Evolutionary conservation across 2,888 invertebrate species (phyloP).

Genomic region (Aporophyla nigra): DNA sequence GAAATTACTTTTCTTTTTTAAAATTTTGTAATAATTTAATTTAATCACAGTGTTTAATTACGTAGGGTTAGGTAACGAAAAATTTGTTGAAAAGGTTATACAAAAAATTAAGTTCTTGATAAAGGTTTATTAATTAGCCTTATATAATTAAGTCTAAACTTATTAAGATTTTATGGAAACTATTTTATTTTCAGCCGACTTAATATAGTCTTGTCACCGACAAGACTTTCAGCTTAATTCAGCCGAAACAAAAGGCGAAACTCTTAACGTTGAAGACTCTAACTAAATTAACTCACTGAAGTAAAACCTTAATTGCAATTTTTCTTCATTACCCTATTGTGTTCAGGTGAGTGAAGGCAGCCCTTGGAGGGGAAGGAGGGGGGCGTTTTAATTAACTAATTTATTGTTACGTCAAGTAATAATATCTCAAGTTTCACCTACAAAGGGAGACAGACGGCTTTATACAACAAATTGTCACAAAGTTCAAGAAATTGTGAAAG

Average conservation of each 20-base stretch:
- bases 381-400: slow-evolving; percentile 63
- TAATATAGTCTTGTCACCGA: slow-evolving; percentile 1
- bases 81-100: not conserved
- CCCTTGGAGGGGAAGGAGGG: slow-evolving; percentile 26
- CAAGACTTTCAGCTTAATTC: slow-evolving; percentile 5
- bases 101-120: not conserved
- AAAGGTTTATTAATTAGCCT: not conserved
- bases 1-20: too few species aligned
- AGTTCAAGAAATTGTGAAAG: slow-evolving; percentile 43
- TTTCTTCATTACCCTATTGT: slow-evolving; percentile 66
- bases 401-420: slow-evolving; percentile 64
- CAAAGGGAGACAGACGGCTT: slow-evolving; percentile 53
- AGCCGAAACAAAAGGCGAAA: slow-evolving; percentile 32
- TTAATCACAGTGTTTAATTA: not conserved
- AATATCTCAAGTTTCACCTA: slow-evolving; percentile 57
- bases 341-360: slow-evolving; percentile 57
- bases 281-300: slow-evolving; percentile 51
- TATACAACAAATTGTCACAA: slow-evolving; percentile 62
- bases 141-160: not conserved
- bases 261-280: slow-evolving; percentile 24
- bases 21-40: too few species aligned
- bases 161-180: not conserved
- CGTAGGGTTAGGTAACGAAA: too few species aligned
- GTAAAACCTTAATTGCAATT: slow-evolving; percentile 62
- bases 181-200: not conserved